phyloP scores from a whole-genome alignment of 2,888 invertebrate genomes.

The Himalopsyche kuldschensis region DNA sequence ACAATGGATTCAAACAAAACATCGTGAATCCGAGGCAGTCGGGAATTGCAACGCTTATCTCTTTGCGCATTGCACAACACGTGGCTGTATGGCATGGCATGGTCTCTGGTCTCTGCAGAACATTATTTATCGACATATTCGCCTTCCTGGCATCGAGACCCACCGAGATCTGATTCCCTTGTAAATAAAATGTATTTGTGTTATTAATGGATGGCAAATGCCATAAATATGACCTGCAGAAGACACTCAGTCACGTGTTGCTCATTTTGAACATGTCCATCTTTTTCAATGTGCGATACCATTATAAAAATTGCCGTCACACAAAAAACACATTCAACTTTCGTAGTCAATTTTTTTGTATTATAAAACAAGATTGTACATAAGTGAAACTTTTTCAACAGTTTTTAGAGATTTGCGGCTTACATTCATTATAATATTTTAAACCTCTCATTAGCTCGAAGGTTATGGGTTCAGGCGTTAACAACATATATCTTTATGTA shows the following conservation, averaged over 20 bases:
- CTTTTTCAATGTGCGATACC: background rate
- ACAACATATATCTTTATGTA: too few relatives aligned
- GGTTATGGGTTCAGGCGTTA: too few relatives aligned
- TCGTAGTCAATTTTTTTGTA: background rate
- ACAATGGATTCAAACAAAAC: conserved; percentile 5
- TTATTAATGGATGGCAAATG: conserved; percentile 11
- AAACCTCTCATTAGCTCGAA: too few relatives aligned
- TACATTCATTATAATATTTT: too few relatives aligned
- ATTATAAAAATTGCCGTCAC: background rate
- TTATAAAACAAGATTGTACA: background rate
- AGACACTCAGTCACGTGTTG: conserved; percentile 3
- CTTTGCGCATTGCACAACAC: conserved; percentile 6
- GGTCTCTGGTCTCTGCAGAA: conserved; percentile 1
- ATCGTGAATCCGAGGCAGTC: conserved; percentile 13
- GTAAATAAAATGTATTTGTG: conserved; percentile 26
- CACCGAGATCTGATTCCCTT: conserved; percentile 18
- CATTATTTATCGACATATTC: conserved; percentile 22
- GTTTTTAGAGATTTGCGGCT: too few relatives aligned
- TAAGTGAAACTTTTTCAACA: too few relatives aligned
- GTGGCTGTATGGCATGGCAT: conserved; percentile 7
- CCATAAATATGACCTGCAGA: conserved; percentile 10
- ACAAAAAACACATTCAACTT: background rate
- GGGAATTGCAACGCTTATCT: conserved; percentile 16
- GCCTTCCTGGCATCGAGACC: conserved; percentile 9
- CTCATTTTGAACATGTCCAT: background rate